These are phyloP conservation scores for Myxocyprinus asiaticus DNA, from an alignment of 2,113 vertebrate species.

Conservation along the genomic window DNA sequence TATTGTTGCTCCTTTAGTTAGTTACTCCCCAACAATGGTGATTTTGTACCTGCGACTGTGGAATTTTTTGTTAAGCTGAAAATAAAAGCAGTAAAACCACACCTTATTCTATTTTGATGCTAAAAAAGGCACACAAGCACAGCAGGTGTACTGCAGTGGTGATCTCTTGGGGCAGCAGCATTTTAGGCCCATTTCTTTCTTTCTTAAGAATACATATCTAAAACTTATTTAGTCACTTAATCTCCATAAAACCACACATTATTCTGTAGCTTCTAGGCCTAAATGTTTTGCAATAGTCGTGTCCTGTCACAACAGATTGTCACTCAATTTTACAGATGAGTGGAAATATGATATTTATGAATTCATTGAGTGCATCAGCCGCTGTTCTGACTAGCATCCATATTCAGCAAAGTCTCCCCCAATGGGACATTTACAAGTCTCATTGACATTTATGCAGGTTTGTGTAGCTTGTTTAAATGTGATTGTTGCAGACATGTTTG, in stretches of 20 bases:
- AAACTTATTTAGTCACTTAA: not conserved
- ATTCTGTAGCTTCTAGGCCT: not conserved
- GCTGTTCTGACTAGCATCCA: not conserved
- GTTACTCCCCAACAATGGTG: too few species aligned
- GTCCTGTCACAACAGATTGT: constrained; percentile 26
- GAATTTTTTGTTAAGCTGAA: too few species aligned
- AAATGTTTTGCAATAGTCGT: not conserved
- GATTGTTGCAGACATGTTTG: not conserved
- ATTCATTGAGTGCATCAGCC: not conserved
- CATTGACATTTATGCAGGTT: too few species aligned
- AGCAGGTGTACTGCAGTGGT: not conserved
- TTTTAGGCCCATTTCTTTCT: too few species aligned
- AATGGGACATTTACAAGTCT: not conserved
- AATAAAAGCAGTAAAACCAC: too few species aligned
- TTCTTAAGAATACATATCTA: too few species aligned
- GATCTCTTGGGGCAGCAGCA: too few species aligned
- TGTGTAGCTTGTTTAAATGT: not conserved
- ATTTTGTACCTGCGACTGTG: too few species aligned
- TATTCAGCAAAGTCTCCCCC: not conserved
- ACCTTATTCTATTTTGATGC: not conserved
- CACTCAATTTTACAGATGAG: not conserved
- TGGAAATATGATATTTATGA: not conserved
- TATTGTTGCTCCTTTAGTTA: too few species aligned
- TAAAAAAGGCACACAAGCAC: not conserved
- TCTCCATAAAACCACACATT: not conserved